Base-by-base conservation (phyloP, 2,888 invertebrate species). In the Caenorhabditis sinica region DNA sequence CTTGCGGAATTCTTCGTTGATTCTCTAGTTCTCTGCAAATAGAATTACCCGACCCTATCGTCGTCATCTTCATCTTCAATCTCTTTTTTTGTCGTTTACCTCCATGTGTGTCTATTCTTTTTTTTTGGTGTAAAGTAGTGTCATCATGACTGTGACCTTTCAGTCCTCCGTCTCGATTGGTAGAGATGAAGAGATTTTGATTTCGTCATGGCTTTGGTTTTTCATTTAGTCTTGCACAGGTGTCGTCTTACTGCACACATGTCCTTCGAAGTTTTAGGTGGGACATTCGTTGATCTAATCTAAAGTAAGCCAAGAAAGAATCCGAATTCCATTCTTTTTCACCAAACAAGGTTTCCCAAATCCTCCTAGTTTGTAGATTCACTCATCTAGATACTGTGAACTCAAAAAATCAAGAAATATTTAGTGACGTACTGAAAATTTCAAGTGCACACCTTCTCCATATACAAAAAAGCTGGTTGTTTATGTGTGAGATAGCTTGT, bases 101-200 rank as follows among this genome's bases (percentile, higher is more conserved):
- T 40, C 56, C 56, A 25, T 43, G 56, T n/a, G n/a, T 43, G 56
- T 56, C 53, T 69, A 43, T 20, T 68, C 51, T 45, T 45, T 45
- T n/a, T 65, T 43, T 75, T 56, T 23, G 60, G 73, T 74, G 63
- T 74, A 74, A 74, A 65, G 65, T 65, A 36, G 25, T 72, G 60
- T 61, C 60, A 23, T 49, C 33, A 28, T 20, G 49, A 33, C 53
- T 61, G 63, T 63, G 74, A 74, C 65, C 63, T 72, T 72, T 58
- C 40, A 40, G 13, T 40, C 13, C 40, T 40, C 40, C 40, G 13
- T 71, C 36, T 56, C 56, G 49, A 20, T 49, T 49, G 20, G 49
- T 49, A 20, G 49, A 49, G 49, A n/a, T n/a, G n/a, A n/a, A 49
- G 49, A 49, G 49, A 56, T 58, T 43, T 58, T 56, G 56, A 23